phyloP scores from a whole-genome alignment of 2,797 vertebrate genomes.

The Cyprinodon diabolis region DNA sequence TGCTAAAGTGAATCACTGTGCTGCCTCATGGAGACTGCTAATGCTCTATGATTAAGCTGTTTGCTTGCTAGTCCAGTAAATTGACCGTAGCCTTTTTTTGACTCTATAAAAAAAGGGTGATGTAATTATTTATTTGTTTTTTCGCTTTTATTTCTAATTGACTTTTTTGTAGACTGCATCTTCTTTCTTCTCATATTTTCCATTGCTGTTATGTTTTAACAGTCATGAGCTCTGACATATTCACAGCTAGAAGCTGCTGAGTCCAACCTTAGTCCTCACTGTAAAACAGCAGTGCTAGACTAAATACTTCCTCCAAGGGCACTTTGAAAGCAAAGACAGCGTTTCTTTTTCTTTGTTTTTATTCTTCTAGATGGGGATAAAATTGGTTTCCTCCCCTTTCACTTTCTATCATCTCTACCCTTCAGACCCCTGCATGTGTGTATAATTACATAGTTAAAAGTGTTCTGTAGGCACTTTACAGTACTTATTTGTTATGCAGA shows the following conservation, averaged over 20 bases:
- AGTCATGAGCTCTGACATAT: slow-evolving; percentile 59
- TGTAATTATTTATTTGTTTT: not conserved
- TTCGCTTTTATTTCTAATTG: not conserved
- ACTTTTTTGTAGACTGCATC: slow-evolving; percentile 2
- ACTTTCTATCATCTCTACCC: slow-evolving; percentile 33
- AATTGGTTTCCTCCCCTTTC: slow-evolving; percentile 38
- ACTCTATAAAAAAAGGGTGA: not conserved
- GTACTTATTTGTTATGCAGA: slow-evolving; percentile 61
- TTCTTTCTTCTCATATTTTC: slow-evolving; percentile 12
- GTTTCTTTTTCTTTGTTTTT: slow-evolving; percentile 22
- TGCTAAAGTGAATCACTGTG: slow-evolving; percentile 23
- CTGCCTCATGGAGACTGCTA: slow-evolving; percentile 8
- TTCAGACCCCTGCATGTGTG: slow-evolving; percentile 23
- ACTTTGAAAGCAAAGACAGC: slow-evolving; percentile 50
- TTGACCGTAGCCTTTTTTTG: slow-evolving; percentile 1
- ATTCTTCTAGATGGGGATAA: slow-evolving; percentile 42
- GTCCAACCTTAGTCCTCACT: slow-evolving; percentile 46
- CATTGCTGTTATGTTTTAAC: slow-evolving; percentile 42
- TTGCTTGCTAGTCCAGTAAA: slow-evolving; percentile 11
- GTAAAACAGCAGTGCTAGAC: slow-evolving; percentile 31
- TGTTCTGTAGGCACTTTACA: slow-evolving; percentile 53
- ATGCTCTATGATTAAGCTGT: slow-evolving; percentile 33
- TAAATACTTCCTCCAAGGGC: slow-evolving; percentile 57
- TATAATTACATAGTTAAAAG: slow-evolving; percentile 43
- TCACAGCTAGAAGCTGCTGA: slow-evolving; percentile 70